Conservation (phyloP, 2,797 vertebrate species). For the Arremon aurantiirostris region DNA sequence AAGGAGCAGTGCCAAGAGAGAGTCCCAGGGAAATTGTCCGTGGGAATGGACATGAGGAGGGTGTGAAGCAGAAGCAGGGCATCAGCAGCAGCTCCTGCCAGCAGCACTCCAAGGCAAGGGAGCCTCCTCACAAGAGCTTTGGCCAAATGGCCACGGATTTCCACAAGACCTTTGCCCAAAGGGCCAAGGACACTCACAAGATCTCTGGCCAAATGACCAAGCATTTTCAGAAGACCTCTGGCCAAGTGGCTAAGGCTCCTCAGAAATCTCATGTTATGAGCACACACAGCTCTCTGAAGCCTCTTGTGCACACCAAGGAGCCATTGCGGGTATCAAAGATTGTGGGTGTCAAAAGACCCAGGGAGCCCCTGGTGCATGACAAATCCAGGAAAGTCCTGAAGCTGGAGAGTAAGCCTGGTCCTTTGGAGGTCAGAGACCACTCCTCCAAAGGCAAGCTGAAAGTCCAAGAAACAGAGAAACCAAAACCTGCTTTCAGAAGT, state of each 20-base stretch:
- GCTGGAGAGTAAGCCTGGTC: neutral
- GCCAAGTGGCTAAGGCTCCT: neutral
- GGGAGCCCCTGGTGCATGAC: neutral
- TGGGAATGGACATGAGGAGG: slow-evolving; percentile 27
- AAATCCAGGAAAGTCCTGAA: neutral
- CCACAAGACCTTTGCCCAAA: neutral
- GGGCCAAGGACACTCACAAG: neutral
- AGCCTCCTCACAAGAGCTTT: neutral
- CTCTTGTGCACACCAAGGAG: neutral
- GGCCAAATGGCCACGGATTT: neutral
- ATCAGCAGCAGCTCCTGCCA: neutral
- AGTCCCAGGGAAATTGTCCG: neutral
- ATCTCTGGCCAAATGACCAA: neutral
- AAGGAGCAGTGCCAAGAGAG: slow-evolving; percentile 66
- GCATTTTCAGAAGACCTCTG: neutral
- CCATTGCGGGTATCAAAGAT: neutral
- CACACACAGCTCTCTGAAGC: neutral
- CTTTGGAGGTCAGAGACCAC: neutral
- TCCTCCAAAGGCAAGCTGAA: neutral
- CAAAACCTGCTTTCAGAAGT: neutral
- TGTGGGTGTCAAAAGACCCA: neutral
- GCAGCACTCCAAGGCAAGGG: neutral
- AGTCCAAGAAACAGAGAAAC: neutral
- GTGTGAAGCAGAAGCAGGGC: slow-evolving; percentile 2
- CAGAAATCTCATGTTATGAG: neutral